Percentiles rank a stretch among this genome's conserved stretches.
These are phyloP conservation scores for Steinernema feltiae DNA, from an alignment of 1,140 invertebrate species.

Conservation along the genomic window DNA sequence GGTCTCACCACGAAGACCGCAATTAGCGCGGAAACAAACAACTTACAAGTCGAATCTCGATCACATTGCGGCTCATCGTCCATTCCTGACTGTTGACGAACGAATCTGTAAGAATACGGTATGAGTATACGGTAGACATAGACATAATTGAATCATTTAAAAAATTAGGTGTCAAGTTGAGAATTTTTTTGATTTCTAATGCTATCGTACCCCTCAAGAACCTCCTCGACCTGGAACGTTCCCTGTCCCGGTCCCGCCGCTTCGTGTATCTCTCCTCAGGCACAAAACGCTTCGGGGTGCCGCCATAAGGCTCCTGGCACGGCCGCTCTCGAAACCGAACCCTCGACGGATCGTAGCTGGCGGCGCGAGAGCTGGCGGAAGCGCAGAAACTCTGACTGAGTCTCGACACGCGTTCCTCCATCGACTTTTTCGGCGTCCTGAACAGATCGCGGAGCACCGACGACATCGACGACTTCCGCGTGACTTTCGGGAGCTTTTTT, in stretches of 20 bases:
- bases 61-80: slow-evolving; percentile 86
- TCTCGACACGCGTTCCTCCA: neutral
- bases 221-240: neutral
- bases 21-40: neutral
- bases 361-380: neutral
- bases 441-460: neutral
- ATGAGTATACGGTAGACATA: neutral
- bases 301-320: neutral
- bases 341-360: neutral
- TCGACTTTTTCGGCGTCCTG: neutral
- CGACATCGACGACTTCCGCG: neutral
- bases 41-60: slow-evolving; percentile 75
- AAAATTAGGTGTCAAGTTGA: neutral
- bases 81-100: slow-evolving; percentile 99
- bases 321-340: neutral
- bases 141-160: neutral
- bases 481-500: neutral
- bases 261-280: slow-evolving; percentile 5
- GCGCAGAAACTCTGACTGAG: neutral
- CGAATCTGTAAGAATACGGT: slow-evolving; percentile 74
- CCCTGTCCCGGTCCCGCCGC: neutral
- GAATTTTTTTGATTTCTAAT: neutral
- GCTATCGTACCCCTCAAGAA: neutral
- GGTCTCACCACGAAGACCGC: no score
- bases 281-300: neutral